A percentile compares a stretch with the other conserved stretches of the same genome.
phyloP scores from a whole-genome alignment of 2,113 vertebrate species.

The Salminus brasiliensis region DNA sequence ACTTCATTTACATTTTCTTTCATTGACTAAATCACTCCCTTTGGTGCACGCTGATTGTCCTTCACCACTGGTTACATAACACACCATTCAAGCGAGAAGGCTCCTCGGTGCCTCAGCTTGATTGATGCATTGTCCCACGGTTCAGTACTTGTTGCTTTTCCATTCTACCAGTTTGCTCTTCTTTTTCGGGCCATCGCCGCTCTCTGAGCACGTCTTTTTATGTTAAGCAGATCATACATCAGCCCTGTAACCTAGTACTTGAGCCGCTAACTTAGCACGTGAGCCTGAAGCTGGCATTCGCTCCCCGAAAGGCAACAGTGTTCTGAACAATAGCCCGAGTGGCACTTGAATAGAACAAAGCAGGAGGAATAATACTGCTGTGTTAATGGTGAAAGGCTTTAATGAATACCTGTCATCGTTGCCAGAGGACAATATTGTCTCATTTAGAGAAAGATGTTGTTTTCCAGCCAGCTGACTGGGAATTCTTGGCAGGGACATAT shows the following conservation, averaged over 20 bases:
- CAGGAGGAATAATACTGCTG: slow-evolving; percentile 22
- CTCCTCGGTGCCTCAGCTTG: neutral
- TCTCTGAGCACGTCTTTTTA: slow-evolving; percentile 2
- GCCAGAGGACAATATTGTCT: slow-evolving; percentile 26
- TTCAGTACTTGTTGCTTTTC: slow-evolving; percentile 2
- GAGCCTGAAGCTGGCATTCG: neutral
- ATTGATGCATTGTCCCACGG: neutral
- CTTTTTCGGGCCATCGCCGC: neutral
- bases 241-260: neutral
- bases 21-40: neutral
- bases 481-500: neutral
- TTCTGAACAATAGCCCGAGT: slow-evolving; percentile 16
- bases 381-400: slow-evolving; percentile 30
- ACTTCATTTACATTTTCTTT: slow-evolving; percentile 7
- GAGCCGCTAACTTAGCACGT: neutral
- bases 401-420: slow-evolving; percentile 46
- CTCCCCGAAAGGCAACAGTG: neutral
- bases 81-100: neutral
- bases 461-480: slow-evolving; percentile 9
- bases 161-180: neutral
- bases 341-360: slow-evolving; percentile 24
- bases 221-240: neutral
- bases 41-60: slow-evolving; percentile 12
- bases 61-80: neutral
- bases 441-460: neutral